Evolutionary conservation across 2,113 vertebrate genomes (phyloP).

Genomic region (Poeciliopsis retropinna): DNA sequence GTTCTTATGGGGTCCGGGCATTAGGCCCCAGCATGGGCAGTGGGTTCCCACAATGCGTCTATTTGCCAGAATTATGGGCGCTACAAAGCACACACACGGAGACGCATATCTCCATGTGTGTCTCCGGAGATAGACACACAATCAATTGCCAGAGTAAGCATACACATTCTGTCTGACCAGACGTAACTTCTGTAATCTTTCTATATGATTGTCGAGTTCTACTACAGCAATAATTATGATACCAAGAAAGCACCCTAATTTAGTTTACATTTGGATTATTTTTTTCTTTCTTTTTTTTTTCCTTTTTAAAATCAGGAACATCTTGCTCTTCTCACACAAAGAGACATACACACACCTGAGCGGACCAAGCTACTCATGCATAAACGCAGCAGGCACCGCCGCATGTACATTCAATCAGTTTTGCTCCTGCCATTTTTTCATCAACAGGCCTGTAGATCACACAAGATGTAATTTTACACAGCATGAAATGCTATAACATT

Average conservation of each 20-base stretch:
- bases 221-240: not conserved
- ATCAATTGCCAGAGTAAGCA: not conserved
- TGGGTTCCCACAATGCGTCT: too few relatives aligned
- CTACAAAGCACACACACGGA: too few relatives aligned
- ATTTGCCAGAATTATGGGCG: too few relatives aligned
- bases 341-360: slow-evolving; percentile 4
- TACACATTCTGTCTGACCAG: not conserved
- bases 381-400: slow-evolving; percentile 31
- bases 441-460: slow-evolving; percentile 31
- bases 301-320: not conserved
- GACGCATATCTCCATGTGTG: too few relatives aligned
- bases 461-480: slow-evolving; percentile 30
- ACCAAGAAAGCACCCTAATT: not conserved
- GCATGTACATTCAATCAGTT: slow-evolving; percentile 43
- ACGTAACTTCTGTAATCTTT: not conserved
- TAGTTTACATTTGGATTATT: not conserved
- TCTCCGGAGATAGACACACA: too few relatives aligned
- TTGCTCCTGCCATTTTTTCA: slow-evolving; percentile 37
- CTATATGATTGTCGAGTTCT: not conserved
- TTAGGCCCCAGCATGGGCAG: too few relatives aligned
- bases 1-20: too few relatives aligned
- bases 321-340: not conserved
- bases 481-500: slow-evolving; percentile 33
- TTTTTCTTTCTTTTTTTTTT: too few relatives aligned
- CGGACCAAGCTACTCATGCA: slow-evolving; percentile 33